Conservation (phyloP, 2,113 vertebrate genomes). For the Neolamprologus brichardi region DNA sequence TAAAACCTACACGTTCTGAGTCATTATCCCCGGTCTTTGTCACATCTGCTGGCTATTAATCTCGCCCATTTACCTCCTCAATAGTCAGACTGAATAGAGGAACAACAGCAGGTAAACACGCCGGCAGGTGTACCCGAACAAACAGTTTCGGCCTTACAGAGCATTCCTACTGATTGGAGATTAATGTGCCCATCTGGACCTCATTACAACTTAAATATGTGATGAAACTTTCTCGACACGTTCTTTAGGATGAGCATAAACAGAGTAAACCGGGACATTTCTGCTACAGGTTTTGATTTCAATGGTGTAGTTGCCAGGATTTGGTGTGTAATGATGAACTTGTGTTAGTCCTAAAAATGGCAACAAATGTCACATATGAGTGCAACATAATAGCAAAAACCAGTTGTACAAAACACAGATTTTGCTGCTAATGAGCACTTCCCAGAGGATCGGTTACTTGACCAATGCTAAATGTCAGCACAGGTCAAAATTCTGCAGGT, state of each 20-base stretch:
- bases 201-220: constrained; percentile 23
- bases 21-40: constrained; percentile 41
- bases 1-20: constrained; percentile 16
- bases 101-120: constrained; percentile 48
- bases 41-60: constrained; percentile 58
- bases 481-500: not conserved
- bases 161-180: constrained; percentile 19
- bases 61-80: constrained; percentile 49
- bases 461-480: not conserved
- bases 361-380: not conserved
- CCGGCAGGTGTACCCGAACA: constrained; percentile 15
- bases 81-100: constrained; percentile 5
- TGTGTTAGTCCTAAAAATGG: not conserved
- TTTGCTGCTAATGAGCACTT: not conserved
- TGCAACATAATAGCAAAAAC: not conserved
- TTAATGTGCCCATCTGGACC: constrained; percentile 49
- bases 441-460: not conserved
- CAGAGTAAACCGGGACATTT: not conserved
- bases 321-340: not conserved
- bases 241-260: not conserved
- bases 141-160: constrained; percentile 1
- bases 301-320: not conserved
- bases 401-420: not conserved
- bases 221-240: not conserved
- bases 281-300: not conserved